Evolutionary conservation across 2,888 invertebrate genomes (phyloP), one percentile per base, ranked within the genome.

Genomic region (Aporophyla lueneburgensis): DNA sequence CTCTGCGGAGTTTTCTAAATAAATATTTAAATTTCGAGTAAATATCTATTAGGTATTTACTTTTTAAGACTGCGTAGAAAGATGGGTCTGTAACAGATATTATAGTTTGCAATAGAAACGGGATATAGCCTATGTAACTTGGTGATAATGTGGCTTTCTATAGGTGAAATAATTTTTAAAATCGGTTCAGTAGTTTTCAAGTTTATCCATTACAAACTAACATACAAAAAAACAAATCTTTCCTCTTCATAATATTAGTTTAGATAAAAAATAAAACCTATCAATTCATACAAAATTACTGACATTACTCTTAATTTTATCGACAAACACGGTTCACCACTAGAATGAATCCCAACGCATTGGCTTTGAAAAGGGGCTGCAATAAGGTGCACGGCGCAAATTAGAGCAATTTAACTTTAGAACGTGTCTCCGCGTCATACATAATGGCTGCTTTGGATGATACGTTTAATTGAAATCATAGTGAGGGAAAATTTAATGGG

Each of bases 351-450:
- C 88, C 91, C 91, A 90, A 91, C 92, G 94, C 93, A 93, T 88
- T 91, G 90, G 92, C 91, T 94, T 93, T 92, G 89, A 92, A 93
- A 80, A 92, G 84, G 87, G 91, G 84, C 90, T 92, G 95, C 94
- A 95, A 93, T 94, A 94, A 94, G 94, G 93, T 95, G 93, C 93
- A 91, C 86, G 83, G 81, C 77, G 91, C 93, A 95, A 96, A 96
- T 96, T 94, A 96, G 94, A 93, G 93, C 93, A 94, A 96, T 96
- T 96, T 96, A 94, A 95, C 95, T 95, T 96, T 93, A 92, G 93
- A 93, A 93, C 92, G 91, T 94, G 92, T 94, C 89, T 89, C 86
- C 89, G 87, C 87, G 83, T 89, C 88, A 91, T 89, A 87, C 88
- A 90, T 86, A 83, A 87, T 86, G 78, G 63, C 67, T 72, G 76